Percentiles rank a stretch among this genome's conserved stretches.
Conservation (phyloP, 1,140 invertebrate genomes). For the Papilio helenus region DNA sequence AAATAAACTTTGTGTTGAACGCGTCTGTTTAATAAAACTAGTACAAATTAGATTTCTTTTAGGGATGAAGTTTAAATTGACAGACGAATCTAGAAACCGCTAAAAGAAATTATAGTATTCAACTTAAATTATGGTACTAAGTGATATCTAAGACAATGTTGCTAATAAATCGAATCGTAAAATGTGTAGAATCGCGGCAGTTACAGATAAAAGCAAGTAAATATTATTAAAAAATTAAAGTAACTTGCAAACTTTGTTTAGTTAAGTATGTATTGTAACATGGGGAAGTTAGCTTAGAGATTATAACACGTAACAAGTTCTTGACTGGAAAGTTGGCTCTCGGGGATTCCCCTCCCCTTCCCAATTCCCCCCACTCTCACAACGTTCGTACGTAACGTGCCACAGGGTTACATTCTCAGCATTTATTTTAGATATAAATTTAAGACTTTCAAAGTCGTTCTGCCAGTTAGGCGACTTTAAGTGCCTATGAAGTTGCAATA, state of each 20-base stretch:
- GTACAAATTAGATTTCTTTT: not conserved
- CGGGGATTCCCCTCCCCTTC: slow-evolving; percentile 45
- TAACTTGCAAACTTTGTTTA: not conserved
- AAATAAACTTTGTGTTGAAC: not conserved
- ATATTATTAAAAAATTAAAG: not conserved
- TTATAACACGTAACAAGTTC: slow-evolving; percentile 64
- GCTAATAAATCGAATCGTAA: too few relatives aligned
- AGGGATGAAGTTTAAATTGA: not conserved
- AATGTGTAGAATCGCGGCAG: not conserved
- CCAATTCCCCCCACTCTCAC: slow-evolving; percentile 13
- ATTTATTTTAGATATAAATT: slow-evolving; percentile 14
- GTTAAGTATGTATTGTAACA: slow-evolving; percentile 24
- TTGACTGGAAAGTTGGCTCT: slow-evolving; percentile 57
- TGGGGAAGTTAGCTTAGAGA: slow-evolving; percentile 45
- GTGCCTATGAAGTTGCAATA: not conserved
- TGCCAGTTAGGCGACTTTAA: not conserved
- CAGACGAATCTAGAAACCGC: not conserved
- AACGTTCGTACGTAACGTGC: slow-evolving; percentile 17
- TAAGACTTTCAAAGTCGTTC: slow-evolving; percentile 7
- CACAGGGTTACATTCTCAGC: slow-evolving; percentile 2
- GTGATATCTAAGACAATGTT: too few relatives aligned
- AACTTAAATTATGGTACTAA: too few relatives aligned
- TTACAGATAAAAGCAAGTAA: not conserved
- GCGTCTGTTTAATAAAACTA: not conserved
- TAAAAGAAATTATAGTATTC: not conserved